A percentile compares a stretch with the other conserved stretches of the same genome.
phyloP scores from a whole-genome alignment of 2,113 vertebrate species.

The Ctenomys sociabilis region DNA sequence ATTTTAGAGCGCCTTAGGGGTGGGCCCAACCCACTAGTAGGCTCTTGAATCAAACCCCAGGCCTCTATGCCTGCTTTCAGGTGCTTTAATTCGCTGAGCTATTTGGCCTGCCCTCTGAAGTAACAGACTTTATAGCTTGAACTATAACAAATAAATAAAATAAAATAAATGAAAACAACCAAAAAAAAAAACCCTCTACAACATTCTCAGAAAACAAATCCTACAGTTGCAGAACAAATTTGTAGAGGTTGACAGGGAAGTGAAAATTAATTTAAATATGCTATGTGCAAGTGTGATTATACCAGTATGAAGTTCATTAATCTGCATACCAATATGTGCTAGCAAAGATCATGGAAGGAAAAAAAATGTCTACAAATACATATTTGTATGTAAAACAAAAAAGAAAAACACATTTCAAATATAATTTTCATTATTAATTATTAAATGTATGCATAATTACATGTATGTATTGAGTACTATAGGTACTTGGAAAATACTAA shows the following conservation, averaged over 20 bases:
- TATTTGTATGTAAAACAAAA: neutral
- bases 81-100: no score
- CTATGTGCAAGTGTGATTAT: neutral
- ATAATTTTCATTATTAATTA: neutral
- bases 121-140: slow-evolving; percentile 6
- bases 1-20: no score
- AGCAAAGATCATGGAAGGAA: neutral
- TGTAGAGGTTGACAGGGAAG: neutral
- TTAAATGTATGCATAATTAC: neutral
- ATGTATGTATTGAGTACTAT: neutral
- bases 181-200: neutral
- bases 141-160: neutral
- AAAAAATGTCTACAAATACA: neutral
- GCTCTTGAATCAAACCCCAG: no score
- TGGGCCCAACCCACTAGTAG: no score
- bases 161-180: neutral
- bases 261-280: neutral
- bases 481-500: neutral
- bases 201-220: neutral
- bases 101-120: no score
- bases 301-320: neutral
- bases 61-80: no score
- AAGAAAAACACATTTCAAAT: neutral
- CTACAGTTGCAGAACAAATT: neutral
- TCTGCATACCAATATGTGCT: neutral